Conservation (phyloP, 1,140 invertebrate genomes). For the Zaprionus tsacasi region DNA sequence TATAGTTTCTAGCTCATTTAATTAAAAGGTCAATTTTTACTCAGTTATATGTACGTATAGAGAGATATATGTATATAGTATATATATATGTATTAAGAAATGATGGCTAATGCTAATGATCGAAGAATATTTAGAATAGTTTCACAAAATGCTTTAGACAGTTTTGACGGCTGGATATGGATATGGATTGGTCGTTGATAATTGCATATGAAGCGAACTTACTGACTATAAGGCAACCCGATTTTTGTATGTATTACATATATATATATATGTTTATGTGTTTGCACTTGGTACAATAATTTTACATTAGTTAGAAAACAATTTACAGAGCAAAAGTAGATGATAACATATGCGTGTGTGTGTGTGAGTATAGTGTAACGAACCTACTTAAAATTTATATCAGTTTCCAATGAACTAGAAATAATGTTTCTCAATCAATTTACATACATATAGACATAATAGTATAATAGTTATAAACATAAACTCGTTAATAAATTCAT, state of each 20-base stretch:
- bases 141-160: conserved; percentile 43
- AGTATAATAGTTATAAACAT: conserved; percentile 36
- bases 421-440: conserved; percentile 46
- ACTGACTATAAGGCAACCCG: conserved; percentile 76
- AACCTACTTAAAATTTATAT: conserved; percentile 75
- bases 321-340: conserved; percentile 59
- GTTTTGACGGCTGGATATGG: conserved; percentile 10
- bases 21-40: conserved; percentile 53
- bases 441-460: conserved; percentile 45
- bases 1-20: conserved; percentile 67
- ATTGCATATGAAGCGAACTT: conserved; percentile 61
- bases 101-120: conserved; percentile 60
- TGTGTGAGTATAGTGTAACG: conserved; percentile 8
- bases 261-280: conserved; percentile 32
- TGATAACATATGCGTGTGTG: neutral
- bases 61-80: conserved; percentile 19
- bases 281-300: conserved; percentile 49
- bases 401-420: conserved; percentile 70
- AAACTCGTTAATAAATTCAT: conserved; percentile 83
- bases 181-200: conserved; percentile 51
- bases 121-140: conserved; percentile 34
- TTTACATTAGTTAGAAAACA: conserved; percentile 62
- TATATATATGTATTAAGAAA: conserved; percentile 45
- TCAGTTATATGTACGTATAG: conserved; percentile 47
- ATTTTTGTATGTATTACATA: conserved; percentile 41